Percentiles rank a stretch among this genome's conserved stretches.
These are phyloP conservation scores for Hylyphantes graminicola DNA, from an alignment of 1,140 invertebrate genomes.

Conservation along the genomic window DNA sequence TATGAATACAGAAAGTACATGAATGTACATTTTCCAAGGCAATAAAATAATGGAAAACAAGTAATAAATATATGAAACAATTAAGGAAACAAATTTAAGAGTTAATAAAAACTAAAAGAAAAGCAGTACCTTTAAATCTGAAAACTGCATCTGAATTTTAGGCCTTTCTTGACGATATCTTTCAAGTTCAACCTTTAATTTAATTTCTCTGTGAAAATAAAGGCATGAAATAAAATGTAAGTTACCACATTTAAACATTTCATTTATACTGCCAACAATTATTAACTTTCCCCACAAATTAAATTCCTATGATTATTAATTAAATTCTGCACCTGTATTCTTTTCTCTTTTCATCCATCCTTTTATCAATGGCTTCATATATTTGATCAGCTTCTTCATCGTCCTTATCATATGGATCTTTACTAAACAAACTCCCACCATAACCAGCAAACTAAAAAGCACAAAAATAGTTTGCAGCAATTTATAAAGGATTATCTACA, in stretches of 20 bases:
- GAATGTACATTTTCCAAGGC: neutral
- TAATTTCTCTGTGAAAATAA: conserved; percentile 68
- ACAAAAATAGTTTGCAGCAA: neutral
- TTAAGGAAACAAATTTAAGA: neutral
- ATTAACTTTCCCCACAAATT: neutral
- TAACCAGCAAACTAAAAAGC: conserved; percentile 89
- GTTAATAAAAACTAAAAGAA: neutral
- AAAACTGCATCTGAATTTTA: conserved; percentile 99
- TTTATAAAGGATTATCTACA: too few relatives aligned
- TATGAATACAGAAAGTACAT: neutral
- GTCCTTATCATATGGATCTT: conserved; percentile 99
- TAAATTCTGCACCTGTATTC: conserved; percentile 81
- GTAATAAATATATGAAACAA: neutral
- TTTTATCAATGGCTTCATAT: conserved; percentile 97
- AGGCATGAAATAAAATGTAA: neutral
- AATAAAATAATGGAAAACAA: neutral
- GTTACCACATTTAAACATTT: too few relatives aligned
- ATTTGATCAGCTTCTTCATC: conserved; percentile 99
- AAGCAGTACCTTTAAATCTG: conserved; percentile 83
- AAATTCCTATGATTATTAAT: neutral
- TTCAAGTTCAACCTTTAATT: conserved; percentile 83
- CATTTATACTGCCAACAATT: too few relatives aligned
- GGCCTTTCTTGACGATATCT: conserved; percentile 97
- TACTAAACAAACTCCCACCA: conserved; percentile 96
- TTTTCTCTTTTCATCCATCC: conserved; percentile 99